Conservation (phyloP, 92 coral and sea anemone genomes). For the Blastomussa wellsi region DNA sequence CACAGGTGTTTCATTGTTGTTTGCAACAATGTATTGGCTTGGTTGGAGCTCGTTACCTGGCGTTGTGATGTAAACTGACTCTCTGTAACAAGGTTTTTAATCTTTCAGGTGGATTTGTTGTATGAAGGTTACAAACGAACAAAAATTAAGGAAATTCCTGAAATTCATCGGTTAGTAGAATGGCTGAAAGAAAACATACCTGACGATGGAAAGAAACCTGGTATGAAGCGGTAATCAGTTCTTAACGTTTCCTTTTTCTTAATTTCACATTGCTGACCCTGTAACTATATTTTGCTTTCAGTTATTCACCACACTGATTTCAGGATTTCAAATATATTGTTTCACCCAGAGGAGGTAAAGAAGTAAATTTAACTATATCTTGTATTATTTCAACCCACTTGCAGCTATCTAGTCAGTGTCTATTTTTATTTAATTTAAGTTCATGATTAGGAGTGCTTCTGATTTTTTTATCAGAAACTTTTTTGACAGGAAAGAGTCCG, state of each 20-base stretch:
- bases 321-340: conserved; percentile 30
- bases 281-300: not conserved
- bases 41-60: no score
- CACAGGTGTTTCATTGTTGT: no score
- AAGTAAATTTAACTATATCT: not conserved
- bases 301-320: conserved; percentile 39
- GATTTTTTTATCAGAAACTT: no score
- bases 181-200: conserved; percentile 35
- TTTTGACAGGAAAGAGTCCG: no score
- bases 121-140: conserved; percentile 34
- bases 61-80: not conserved
- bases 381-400: not conserved
- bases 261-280: not conserved
- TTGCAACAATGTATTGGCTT: no score
- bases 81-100: not conserved
- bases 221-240: not conserved
- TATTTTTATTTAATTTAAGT: not conserved
- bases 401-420: not conserved
- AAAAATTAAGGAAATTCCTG: conserved; percentile 17
- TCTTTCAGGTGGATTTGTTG: conserved; percentile 8
- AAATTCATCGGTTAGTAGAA: conserved; percentile 18
- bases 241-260: not conserved
- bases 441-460: not conserved
- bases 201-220: conserved; percentile 4
- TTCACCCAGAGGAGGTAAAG: conserved; percentile 20